Base-by-base conservation (phyloP, 1,140 invertebrate species). In the Arctopsyche grandis region DNA sequence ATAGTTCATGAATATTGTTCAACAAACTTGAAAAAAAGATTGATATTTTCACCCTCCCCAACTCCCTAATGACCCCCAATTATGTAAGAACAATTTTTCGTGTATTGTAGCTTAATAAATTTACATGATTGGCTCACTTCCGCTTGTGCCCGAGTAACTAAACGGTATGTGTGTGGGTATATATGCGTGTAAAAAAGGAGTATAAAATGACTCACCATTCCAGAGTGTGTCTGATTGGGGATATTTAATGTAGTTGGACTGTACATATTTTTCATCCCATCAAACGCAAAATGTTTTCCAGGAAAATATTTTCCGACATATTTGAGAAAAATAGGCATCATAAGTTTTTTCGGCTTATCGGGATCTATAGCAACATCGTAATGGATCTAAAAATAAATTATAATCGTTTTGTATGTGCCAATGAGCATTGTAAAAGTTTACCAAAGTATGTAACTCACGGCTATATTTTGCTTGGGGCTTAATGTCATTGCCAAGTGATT, bases 241-340 rank as follows among this genome's bases (percentile, higher is more conserved):
- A 83, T 56, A 4, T 78, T 79, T 44, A 87, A 78, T 44, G 52
- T 38, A 26, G 24, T 22, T 0, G 63, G 63, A 66, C 83, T 83
- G 84, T 93, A 94, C 16, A 93, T 84, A 84, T 92, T 93, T 83
- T 92, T 93, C 58, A 88, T 87, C 21, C 93, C 93, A 86, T 94
- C 93, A 88, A 92, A 94, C 10, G 93, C 93, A 7, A 92, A 91
- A 82, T 83, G 78, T 21, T 83, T 76, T 5, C 84, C 83, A 9
- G 85, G 85, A 81, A 85, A 88, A 74, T 84, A 79, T 80, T 84
- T 84, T 21, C 52, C 56, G 16, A 83, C 77, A 21, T 87, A 86
- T 10, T 79, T 75, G 77, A 87, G 84, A 78, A 89, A 83, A 14
- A 86, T 86, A 29, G 14, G 12, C 29, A 83, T 16, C 29, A 88